Percentiles rank a stretch among this genome's conserved stretches.
Evolutionary conservation across 2,888 invertebrate species (phyloP).

Genomic region (Dromius quadrimaculatus): DNA sequence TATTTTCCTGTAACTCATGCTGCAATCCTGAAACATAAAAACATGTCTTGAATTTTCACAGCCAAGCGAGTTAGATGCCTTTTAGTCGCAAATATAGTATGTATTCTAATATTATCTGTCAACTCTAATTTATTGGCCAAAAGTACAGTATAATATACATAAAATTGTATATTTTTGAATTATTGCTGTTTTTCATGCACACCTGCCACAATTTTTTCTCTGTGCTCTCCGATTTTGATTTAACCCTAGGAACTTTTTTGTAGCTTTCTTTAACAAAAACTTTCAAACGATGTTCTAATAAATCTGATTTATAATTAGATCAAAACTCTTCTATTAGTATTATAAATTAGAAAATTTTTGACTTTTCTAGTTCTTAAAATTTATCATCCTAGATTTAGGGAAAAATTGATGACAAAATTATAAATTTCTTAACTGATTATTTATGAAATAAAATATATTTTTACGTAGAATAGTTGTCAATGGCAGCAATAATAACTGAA

Average conservation of each 20-base stretch:
- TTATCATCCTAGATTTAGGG: conserved; percentile 22
- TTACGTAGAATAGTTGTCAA: conserved; percentile 2
- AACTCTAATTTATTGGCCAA: neutral
- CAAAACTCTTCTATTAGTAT: neutral
- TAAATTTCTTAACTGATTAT: too few species aligned
- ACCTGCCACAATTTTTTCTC: too few species aligned
- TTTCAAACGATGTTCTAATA: conserved; percentile 23
- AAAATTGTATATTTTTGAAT: too few species aligned
- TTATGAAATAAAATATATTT: too few species aligned
- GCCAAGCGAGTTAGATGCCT: neutral
- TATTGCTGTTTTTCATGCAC: too few species aligned
- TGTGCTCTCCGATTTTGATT: too few species aligned
- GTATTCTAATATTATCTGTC: neutral
- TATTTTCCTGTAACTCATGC: conserved; percentile 64
- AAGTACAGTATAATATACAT: too few species aligned
- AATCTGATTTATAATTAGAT: conserved; percentile 22
- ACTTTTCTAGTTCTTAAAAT: conserved; percentile 9
- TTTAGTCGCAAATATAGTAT: neutral
- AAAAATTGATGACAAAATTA: too few species aligned
- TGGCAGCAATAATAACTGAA: neutral
- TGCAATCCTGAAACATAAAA: conserved; percentile 61
- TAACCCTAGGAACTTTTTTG: too few species aligned
- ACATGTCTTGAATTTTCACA: neutral
- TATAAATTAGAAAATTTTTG: conserved; percentile 23
- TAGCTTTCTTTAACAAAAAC: neutral